A percentile compares a stretch with the other conserved stretches of the same genome.
Evolutionary conservation across 2,888 invertebrate species (phyloP).

Genomic region (Amphipyra berbera): DNA sequence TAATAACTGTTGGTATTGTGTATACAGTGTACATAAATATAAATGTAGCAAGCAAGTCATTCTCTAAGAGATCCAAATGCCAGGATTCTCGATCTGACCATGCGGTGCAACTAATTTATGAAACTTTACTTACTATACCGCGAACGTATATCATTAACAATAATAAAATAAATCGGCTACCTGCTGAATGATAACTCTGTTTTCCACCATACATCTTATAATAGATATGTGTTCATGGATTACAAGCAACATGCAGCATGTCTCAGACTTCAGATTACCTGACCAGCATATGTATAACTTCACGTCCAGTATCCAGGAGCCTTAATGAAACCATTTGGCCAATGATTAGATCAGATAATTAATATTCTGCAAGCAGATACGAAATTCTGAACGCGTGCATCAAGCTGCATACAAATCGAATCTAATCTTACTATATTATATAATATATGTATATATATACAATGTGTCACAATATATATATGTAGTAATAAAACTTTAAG

Average conservation of each 20-base stretch:
- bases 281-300: not conserved
- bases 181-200: not conserved
- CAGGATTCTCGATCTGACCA: conserved; percentile 29
- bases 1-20: conserved; percentile 37
- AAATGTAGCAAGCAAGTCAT: conserved; percentile 32
- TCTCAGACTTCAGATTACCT: not conserved
- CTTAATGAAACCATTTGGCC: conserved; percentile 14
- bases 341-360: conserved; percentile 27
- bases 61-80: conserved; percentile 44
- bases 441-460: too few species aligned
- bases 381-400: conserved; percentile 9
- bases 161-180: not conserved
- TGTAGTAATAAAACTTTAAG: too few species aligned
- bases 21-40: conserved; percentile 31
- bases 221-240: not conserved
- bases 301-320: not conserved
- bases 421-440: too few species aligned
- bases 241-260: too few species aligned
- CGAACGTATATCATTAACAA: conserved; percentile 16
- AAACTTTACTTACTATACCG: conserved; percentile 14
- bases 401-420: conserved; percentile 13
- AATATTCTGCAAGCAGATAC: conserved; percentile 25
- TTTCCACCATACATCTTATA: not conserved
- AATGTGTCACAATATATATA: too few species aligned
- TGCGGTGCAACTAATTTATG: conserved; percentile 5